phyloP scores from a whole-genome alignment of 2,888 invertebrate species.

The Orgyia antiqua region DNA sequence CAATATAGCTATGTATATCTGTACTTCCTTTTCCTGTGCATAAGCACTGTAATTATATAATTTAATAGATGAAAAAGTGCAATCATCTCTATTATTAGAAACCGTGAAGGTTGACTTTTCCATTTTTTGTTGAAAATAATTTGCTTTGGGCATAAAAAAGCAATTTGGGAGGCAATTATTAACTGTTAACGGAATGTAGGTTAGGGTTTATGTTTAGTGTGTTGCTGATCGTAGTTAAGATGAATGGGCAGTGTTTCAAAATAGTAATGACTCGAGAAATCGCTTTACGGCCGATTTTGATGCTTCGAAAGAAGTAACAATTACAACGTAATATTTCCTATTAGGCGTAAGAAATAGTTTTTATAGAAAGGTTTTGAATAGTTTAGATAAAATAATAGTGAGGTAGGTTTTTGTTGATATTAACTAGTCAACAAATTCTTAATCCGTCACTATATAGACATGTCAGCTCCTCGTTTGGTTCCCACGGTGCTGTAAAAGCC shows the following conservation, averaged over 20 bases:
- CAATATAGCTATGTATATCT: constrained; percentile 37
- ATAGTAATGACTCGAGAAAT: constrained; percentile 1
- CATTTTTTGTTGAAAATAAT: constrained; percentile 20
- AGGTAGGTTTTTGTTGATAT: no score
- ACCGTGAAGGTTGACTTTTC: constrained; percentile 47
- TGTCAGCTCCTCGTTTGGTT: no score
- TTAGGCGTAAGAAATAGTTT: no score
- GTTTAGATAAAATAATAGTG: background rate
- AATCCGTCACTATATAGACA: no score
- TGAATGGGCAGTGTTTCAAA: background rate
- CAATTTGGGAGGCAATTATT: constrained; percentile 18
- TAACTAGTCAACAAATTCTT: no score
- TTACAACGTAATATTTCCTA: no score
- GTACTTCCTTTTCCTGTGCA: constrained; percentile 64
- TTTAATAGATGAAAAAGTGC: constrained; percentile 36
- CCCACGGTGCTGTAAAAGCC: no score
- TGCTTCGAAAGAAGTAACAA: no score
- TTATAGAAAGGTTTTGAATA: background rate
- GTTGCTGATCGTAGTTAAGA: background rate
- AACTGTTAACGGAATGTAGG: constrained; percentile 11
- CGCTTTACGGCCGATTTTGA: no score
- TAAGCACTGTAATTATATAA: constrained; percentile 35
- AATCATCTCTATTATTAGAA: constrained; percentile 29
- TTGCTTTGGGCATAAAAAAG: constrained; percentile 14
- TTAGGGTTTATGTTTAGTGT: constrained; percentile 9